Evolutionary conservation across 2,888 invertebrate species (phyloP).

Genomic region (Diabrotica balteata): DNA sequence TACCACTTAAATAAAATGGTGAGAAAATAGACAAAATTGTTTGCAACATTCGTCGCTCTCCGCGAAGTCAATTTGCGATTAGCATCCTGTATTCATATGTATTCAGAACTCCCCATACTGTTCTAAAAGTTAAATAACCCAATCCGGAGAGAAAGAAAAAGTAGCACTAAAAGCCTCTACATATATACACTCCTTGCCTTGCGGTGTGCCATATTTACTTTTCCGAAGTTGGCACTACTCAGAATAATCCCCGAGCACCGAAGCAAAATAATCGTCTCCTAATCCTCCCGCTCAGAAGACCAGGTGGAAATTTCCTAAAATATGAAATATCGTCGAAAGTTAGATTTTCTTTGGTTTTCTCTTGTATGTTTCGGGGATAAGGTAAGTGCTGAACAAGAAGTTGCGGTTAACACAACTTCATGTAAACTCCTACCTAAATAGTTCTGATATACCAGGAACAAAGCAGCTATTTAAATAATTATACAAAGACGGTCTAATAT

Average conservation of each 20-base stretch:
- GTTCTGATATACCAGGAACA: conserved; percentile 2
- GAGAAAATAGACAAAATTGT: no score
- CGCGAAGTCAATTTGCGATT: no score
- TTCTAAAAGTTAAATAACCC: conserved; percentile 26
- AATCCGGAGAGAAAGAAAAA: conserved; percentile 10
- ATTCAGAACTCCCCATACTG: neutral
- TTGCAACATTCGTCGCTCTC: no score
- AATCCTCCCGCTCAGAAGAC: conserved; percentile 50
- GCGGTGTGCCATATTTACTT: conserved; percentile 50
- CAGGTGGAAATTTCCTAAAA: conserved; percentile 53
- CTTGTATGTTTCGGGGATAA: conserved; percentile 17
- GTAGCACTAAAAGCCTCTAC: conserved; percentile 29
- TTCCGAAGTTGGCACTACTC: conserved; percentile 53
- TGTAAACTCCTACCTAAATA: conserved; percentile 20
- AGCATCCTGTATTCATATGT: conserved; percentile 6
- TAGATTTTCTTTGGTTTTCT: conserved; percentile 36
- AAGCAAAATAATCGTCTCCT: conserved; percentile 55
- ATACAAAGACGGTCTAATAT: no score
- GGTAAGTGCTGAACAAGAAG: conserved; percentile 26
- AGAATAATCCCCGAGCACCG: conserved; percentile 54
- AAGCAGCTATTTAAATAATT: no score
- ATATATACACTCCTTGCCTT: conserved; percentile 31
- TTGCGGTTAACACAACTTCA: conserved; percentile 23
- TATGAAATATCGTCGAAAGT: conserved; percentile 50
- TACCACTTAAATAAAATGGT: no score